Evolutionary conservation across 2,888 invertebrate species (phyloP).

Genomic region (Lithosia quadra): DNA sequence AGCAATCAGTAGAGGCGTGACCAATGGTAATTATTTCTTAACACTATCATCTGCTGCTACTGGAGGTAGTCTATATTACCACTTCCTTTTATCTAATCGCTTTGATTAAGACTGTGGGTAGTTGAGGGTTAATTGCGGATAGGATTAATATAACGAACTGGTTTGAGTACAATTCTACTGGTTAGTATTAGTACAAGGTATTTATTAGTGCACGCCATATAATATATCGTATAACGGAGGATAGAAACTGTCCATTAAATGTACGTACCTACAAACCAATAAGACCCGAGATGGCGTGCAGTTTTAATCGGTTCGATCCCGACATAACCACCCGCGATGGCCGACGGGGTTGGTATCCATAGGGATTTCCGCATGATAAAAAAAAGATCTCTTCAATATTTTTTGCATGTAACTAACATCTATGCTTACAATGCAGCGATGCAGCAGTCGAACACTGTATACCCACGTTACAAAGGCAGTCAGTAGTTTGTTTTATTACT

Average conservation of each 20-base stretch:
- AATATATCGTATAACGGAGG: not conserved
- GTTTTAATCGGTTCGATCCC: too few relatives aligned
- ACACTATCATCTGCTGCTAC: conserved; percentile 82
- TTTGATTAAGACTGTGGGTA: conserved; percentile 75
- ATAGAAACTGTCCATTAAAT: not conserved
- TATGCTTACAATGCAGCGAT: too few relatives aligned
- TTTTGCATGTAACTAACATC: too few relatives aligned
- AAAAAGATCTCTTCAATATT: too few relatives aligned
- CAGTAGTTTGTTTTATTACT: not conserved
- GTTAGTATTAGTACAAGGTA: conserved; percentile 1
- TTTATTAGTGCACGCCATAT: not conserved
- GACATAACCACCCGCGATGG: too few relatives aligned
- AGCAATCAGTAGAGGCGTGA: conserved; percentile 83
- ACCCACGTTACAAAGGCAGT: not conserved
- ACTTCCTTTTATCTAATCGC: conserved; percentile 69
- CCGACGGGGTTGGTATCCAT: too few relatives aligned
- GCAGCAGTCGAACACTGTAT: not conserved
- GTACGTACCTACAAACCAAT: not conserved
- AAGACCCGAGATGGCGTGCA: too few relatives aligned
- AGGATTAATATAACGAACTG: conserved; percentile 9
- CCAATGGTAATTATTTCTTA: conserved; percentile 84
- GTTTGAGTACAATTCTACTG: not conserved
- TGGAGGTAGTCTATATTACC: conserved; percentile 66
- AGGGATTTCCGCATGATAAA: too few relatives aligned
- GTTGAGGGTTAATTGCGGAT: conserved; percentile 66